A percentile compares a stretch with the other conserved stretches of the same genome.
Conservation (phyloP, 2,888 invertebrate species). For the Hetaerina titia region DNA sequence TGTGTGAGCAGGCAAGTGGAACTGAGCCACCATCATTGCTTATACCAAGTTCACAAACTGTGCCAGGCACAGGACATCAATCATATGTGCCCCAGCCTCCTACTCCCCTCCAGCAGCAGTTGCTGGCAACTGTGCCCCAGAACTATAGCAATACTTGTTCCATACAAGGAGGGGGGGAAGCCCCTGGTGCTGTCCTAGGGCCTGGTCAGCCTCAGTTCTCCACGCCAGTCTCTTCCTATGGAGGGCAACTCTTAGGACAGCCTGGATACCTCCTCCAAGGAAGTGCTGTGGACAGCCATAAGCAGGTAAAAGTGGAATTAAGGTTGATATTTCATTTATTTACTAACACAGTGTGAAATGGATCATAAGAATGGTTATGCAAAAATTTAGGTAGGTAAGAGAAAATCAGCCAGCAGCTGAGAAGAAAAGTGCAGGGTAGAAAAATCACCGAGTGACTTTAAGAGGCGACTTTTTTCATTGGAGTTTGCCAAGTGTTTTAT, state of each 20-base stretch:
- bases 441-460: no score
- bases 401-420: no score
- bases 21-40: constrained; percentile 9
- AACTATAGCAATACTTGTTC: constrained; percentile 42
- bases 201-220: constrained; percentile 51
- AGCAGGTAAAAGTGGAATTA: constrained; percentile 10
- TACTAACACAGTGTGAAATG: no score
- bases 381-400: no score
- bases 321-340: no score
- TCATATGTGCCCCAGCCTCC: constrained; percentile 48
- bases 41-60: constrained; percentile 40
- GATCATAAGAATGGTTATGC: no score
- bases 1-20: constrained; percentile 45
- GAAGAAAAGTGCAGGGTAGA: no score
- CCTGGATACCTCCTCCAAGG: constrained; percentile 32
- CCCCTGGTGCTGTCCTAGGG: constrained; percentile 51
- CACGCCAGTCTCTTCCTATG: constrained; percentile 58
- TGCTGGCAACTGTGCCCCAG: constrained; percentile 59
- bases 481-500: no score
- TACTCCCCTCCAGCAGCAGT: constrained; percentile 50
- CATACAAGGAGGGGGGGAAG: constrained; percentile 44
- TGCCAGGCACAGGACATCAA: constrained; percentile 17
- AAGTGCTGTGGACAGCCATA: constrained; percentile 2
- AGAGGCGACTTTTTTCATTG: no score
- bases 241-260: constrained; percentile 40